Evolutionary conservation across 2,888 invertebrate species (phyloP), one percentile per base, ranked within the genome.

Genomic region (Catocala nupta): DNA sequence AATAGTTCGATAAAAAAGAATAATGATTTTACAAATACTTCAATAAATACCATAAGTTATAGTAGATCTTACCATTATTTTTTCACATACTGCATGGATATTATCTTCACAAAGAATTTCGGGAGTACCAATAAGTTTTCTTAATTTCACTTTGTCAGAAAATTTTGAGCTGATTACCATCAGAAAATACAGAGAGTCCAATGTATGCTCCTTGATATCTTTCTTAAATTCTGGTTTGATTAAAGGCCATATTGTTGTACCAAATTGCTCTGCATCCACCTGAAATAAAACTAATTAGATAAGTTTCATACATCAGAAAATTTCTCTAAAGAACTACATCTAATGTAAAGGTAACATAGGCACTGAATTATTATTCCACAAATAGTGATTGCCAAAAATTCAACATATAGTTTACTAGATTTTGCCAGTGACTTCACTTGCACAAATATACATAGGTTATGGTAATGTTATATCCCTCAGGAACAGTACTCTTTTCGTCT

Each of bases 121-220:
- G 42, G 93, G 81, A 0, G 91, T 90, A 11, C 95, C 96, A 61
- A 96, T 90, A 54, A 94, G 83, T 75, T 95, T 94, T 70, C 95
- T 95, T 1, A 96, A 74, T 69, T 93, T 92, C 11, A 95, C 95
- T 45, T 96, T 88, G 5, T 95, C 73, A 0, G 93, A 92, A 64
- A 90, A 94, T 78, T 90, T 92, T 50, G 81, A 80, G 45, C 81
- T 86, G 11, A 93, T 80, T 36, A 91, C 78, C 70, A 96, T 85
- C 5, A 97, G 85, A 59, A 96, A 94, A 81, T 96, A 95, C 5
- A 97, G 87, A 2, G 95, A 95, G 83, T 97, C 96, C 16, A 97
- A 86, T 36, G 91, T 95, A 75, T 96, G 96, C 56, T 96, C 96
- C 11, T 93, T 85, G 89, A 96, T 95, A 8, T 95, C 95, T 77